Evolutionary conservation across 2,888 invertebrate genomes (phyloP), one percentile per base, ranked within the genome.

Genomic region (Drosophila kuntzei): DNA sequence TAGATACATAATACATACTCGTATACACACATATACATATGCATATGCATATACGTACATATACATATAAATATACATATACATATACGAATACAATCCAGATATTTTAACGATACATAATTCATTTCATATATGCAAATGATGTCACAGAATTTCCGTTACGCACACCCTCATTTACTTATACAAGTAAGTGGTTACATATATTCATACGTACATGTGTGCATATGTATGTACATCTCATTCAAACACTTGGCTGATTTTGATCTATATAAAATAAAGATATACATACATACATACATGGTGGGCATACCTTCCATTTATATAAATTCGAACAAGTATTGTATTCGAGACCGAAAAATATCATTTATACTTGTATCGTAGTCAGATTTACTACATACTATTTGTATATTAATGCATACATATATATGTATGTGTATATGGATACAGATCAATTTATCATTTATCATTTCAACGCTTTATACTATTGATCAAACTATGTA

Each of bases 1-100:
- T 44, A 46, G 20, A 58, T 58, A n/a, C 36, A 58, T 41, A 41
- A 25, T 27, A 39, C 14, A 27, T 29, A 53, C n/a, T 18, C 34
- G 34, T 34, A 55, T 47, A 12, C 41, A 44, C 25, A 54, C 9
- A 37, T 46, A 39, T 39, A 14, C 37, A 29, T 37, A 47, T 25
- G 25, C 7, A 27, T 32, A 57, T 11, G 14, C 16, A 18, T 12
- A 46, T 3, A 25, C 12, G 22, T 41, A 16, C 14, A 50, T 43
- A 29, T 32, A 8, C 14, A 25, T 20, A 29, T 34, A 29, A 2
- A 29, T 20, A 29, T 22, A 29, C 11, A 43, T 12, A 16, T 37
- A 29, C 20, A 25, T 29, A 20, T 20, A 27, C 5, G 18, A 20
- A 27, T 41, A 18, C 18, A 41, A 41, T n/a, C 11, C 11, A 27